phyloP scores from a whole-genome alignment of 2,797 vertebrate genomes.

The Pterois miles region DNA sequence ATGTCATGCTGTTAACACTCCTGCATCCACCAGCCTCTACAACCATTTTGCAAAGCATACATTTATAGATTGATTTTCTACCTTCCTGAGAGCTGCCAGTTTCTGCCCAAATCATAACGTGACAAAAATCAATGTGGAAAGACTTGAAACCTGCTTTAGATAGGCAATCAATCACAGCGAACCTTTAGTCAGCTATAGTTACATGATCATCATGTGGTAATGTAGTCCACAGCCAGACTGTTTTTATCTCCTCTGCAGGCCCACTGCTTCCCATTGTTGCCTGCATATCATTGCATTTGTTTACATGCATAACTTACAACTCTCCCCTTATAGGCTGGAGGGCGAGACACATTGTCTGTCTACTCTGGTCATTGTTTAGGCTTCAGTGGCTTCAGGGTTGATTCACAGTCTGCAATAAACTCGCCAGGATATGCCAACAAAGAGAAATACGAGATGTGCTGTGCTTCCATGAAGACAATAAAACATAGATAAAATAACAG shows the following conservation, averaged over 20 bases:
- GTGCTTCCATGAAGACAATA: neutral
- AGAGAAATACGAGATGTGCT: conserved; percentile 11
- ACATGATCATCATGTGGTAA: neutral
- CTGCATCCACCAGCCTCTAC: neutral
- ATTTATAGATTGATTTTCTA: neutral
- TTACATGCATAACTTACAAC: neutral
- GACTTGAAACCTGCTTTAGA: neutral
- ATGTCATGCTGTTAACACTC: neutral
- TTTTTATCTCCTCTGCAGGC: neutral
- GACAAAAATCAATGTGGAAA: neutral
- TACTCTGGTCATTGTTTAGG: conserved; percentile 30
- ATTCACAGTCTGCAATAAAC: conserved; percentile 30
- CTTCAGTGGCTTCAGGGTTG: conserved; percentile 22
- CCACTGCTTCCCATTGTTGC: neutral
- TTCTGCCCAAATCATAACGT: neutral
- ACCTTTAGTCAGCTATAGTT: neutral
- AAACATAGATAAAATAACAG: conserved; percentile 17
- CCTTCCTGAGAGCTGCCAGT: neutral
- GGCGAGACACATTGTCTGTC: neutral
- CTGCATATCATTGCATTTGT: conserved; percentile 25
- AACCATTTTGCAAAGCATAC: neutral
- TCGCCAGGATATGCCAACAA: neutral
- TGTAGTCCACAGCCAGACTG: neutral
- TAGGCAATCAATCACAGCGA: neutral
- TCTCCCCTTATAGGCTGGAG: neutral